Evolutionary conservation across 2,888 invertebrate genomes (phyloP), one percentile per base, ranked within the genome.

Genomic region (Myopa tessellatipennis): DNA sequence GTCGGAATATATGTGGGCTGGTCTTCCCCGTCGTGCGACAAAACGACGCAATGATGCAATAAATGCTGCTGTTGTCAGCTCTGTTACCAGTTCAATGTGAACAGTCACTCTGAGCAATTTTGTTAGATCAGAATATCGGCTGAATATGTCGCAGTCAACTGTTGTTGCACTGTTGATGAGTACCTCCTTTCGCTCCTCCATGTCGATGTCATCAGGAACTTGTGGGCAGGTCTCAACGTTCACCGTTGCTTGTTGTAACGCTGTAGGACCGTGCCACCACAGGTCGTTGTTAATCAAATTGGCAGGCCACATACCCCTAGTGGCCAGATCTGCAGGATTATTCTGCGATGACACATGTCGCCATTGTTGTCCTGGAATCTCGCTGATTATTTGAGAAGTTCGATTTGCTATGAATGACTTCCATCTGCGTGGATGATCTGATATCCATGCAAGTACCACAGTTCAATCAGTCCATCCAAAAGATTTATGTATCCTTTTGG

Each of bases 11-110:
- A 81, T 78, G 3, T 79, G 71, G 0, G 36, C 16, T 12, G 80
- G 79, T 55, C 76, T 81, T 3, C 80, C 80, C 14, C 80, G 75
- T 58, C 80, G 73, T 2, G 84, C 76, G 0, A 81, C 77, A 36
- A 72, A 58, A 14, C 72, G 72, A 36, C 60, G 70, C 18, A 70
- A 52, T 70, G 70, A 18, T 52, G 70, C 70, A 16, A 70, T 34
- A 16, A 58, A 70, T 70, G 70, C 70, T 26, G 70, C 55, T 4
- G 70, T 70, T 52, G 70, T 34, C 4, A 70, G 40, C 34, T 72
- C 72, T 26, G 58, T 72, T 26, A 72, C 72, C 52, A 55, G 16
- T 55, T 71, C 58, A 60, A 71, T 50, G 36, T 71, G 71, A 16
- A 71, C 50, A 50, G 60, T 61, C 10, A 61, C 16, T 45, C 68